These are phyloP conservation scores for Paracanthobrama guichenoti DNA, from an alignment of 2,113 vertebrate species.

Conservation along the genomic window DNA sequence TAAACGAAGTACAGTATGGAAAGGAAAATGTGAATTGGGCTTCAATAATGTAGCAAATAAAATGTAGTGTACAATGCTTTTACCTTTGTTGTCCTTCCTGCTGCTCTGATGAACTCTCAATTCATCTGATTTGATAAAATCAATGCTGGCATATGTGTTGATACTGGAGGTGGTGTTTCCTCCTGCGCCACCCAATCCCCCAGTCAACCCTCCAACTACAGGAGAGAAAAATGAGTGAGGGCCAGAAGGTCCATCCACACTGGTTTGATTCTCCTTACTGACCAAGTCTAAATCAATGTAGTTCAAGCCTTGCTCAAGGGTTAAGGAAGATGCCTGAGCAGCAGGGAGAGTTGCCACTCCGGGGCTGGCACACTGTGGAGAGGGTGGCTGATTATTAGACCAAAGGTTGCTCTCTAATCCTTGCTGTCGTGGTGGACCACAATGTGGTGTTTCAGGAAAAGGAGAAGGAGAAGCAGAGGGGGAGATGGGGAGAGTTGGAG, in stretches of 20 bases:
- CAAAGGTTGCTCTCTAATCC: conserved; percentile 70
- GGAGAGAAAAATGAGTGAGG: conserved; percentile 62
- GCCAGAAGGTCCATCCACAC: conserved; percentile 66
- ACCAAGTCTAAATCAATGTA: conserved; percentile 84
- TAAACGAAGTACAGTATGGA: neutral
- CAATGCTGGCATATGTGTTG: conserved; percentile 80
- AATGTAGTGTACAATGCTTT: neutral
- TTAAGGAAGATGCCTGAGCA: conserved; percentile 68
- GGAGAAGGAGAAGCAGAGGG: conserved; percentile 65
- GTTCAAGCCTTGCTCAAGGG: conserved; percentile 79
- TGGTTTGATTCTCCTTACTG: conserved; percentile 71
- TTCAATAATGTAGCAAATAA: neutral
- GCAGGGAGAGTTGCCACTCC: conserved; percentile 59
- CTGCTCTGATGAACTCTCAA: conserved; percentile 68
- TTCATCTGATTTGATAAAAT: conserved; percentile 81
- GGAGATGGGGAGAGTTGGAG: conserved; percentile 62
- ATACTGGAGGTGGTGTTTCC: conserved; percentile 57
- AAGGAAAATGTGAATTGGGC: neutral
- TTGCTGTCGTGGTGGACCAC: conserved; percentile 61
- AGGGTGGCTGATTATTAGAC: conserved; percentile 63
- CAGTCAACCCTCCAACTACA: conserved; percentile 39
- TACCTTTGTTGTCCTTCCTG: conserved; percentile 75
- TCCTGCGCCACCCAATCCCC: conserved; percentile 59
- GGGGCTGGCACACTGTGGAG: conserved; percentile 48
- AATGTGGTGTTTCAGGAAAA: conserved; percentile 69